phyloP scores from a whole-genome alignment of 2,888 invertebrate species.

The Ophion ellenae region DNA sequence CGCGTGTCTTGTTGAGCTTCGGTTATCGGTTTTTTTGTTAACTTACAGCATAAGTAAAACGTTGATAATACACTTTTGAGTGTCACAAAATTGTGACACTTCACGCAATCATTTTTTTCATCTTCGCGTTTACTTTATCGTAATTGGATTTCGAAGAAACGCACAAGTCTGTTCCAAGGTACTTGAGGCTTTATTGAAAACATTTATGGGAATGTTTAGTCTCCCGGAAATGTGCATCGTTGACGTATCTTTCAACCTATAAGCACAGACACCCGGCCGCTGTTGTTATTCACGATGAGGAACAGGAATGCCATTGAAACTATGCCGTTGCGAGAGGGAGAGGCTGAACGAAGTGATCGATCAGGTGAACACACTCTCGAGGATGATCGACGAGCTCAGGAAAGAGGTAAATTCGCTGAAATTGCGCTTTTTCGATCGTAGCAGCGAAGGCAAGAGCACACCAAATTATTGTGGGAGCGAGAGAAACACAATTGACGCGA shows the following conservation, averaged over 20 bases:
- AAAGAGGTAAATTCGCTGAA: constrained; percentile 61
- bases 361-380: constrained; percentile 66
- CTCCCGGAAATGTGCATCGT: constrained; percentile 28
- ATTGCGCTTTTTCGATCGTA: background rate
- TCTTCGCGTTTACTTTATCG: background rate
- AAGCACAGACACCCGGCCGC: background rate
- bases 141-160: constrained; percentile 10
- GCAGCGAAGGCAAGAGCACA: constrained; percentile 9
- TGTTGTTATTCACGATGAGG: constrained; percentile 36
- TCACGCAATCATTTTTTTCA: constrained; percentile 2
- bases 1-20: constrained; percentile 11
- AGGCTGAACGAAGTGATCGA: constrained; percentile 67
- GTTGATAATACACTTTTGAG: no score
- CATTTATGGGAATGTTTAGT: no score
- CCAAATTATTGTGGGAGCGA: constrained; percentile 4
- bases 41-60: background rate
- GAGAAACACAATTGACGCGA: background rate
- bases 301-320: constrained; percentile 56
- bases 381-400: constrained; percentile 69
- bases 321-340: constrained; percentile 60
- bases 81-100: background rate
- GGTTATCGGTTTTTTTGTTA: background rate
- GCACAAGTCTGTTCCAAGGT: constrained; percentile 4
- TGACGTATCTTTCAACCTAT: constrained; percentile 44
- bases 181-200: constrained; percentile 36